These are phyloP conservation scores for Trichogramma evanescens DNA, from an alignment of 2,888 invertebrate species.

Conservation along the genomic window DNA sequence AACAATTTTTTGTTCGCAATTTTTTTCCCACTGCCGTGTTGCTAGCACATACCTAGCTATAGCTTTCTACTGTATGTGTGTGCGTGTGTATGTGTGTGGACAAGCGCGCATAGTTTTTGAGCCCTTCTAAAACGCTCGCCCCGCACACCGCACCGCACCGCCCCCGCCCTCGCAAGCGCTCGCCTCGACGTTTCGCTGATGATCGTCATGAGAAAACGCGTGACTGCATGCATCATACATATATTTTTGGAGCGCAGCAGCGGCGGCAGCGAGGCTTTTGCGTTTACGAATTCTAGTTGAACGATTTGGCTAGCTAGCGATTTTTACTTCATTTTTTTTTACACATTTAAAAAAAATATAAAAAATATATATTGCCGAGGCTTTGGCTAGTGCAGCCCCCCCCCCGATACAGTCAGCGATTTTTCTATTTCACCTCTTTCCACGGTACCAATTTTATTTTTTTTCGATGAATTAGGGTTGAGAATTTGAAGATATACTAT, in stretches of 20 bases:
- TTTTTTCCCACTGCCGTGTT: neutral
- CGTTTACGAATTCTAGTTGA: conserved; percentile 15
- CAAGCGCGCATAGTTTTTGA: neutral
- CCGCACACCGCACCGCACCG: neutral
- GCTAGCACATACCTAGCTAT: neutral
- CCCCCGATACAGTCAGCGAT: too few species aligned
- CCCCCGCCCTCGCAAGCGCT: too few species aligned
- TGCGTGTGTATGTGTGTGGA: neutral
- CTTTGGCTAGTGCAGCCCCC: too few species aligned
- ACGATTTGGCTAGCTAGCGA: neutral
- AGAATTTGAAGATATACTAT: too few species aligned
- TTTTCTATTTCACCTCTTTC: too few species aligned
- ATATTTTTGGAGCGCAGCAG: too few species aligned
- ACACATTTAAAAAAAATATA: too few species aligned
- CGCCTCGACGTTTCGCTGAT: neutral
- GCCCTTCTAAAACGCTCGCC: conserved; percentile 20
- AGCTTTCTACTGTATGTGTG: neutral
- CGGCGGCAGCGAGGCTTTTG: neutral
- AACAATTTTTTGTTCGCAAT: conserved; percentile 1
- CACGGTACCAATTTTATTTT: too few species aligned
- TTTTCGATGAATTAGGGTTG: too few species aligned
- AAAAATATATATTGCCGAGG: too few species aligned
- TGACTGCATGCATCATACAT: conserved; percentile 1
- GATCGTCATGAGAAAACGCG: conserved; percentile 23
- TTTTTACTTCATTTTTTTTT: conserved; percentile 19